Evolutionary conservation across 2,113 vertebrate genomes (phyloP), one percentile per base, ranked within the genome.

Genomic region (Cheirogaleus medius): DNA sequence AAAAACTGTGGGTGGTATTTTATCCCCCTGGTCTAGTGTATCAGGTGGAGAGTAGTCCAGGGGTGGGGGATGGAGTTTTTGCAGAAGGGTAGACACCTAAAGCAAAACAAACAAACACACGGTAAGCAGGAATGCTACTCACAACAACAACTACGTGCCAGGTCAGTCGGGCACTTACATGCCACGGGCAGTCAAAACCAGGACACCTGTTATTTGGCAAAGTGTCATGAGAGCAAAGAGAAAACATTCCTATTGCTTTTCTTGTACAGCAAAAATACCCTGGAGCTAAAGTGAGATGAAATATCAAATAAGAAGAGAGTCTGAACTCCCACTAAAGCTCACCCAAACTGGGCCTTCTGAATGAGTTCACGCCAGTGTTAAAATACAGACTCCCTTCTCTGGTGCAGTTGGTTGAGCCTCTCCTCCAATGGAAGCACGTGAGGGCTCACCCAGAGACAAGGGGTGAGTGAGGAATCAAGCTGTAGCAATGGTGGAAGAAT

Each of bases 1-100:
- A 93, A 95, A 52, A 87, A 95, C 80, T 87, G 63, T 39, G 15
- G 2, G 1, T 39, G 37, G 15, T 76, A 80, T 94, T 94, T 97
- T 52, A 91, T 92, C 39, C 90, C 25, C 87, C 71, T 77, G 34
- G 37, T 71, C 56, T 77, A 73, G 27, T 17, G 54, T 9, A 77
- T 18, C 56, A 81, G 91, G 83, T 64, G 1, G 34, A 87, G 80
- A 90, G 25, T 58, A 90, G 25, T 58, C 56, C 54, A 15, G 39
- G 37, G 17, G 8, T n/a, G 6, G 2, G 3, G 18, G 25, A 66
- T 76, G 5, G 13, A 56, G 58, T 23, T 44, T 64, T 37, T 60
- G 37, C 34, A n/a, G 20, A 9, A 78, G 11, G 11, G 13, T 3
- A 76, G 54, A 69, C 90, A 27, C 39, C 25, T 56, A 14, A 47